A percentile compares a stretch with the other conserved stretches of the same genome.
These are phyloP conservation scores for Scaptodrosophila latifasciaeformis DNA, from an alignment of 2,888 invertebrate genomes.

Conservation along the genomic window DNA sequence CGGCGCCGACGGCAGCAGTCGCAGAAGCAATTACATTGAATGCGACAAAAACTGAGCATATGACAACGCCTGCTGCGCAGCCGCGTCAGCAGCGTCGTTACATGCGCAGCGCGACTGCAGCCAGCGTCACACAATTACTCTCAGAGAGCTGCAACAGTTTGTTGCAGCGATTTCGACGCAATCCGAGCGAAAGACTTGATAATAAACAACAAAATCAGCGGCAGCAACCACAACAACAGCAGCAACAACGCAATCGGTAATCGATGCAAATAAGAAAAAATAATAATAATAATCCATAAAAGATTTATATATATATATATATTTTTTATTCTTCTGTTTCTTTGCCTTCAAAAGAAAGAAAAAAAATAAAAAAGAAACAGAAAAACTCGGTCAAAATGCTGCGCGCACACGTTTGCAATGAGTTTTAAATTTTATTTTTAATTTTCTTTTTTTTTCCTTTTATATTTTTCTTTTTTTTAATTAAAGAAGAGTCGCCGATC, in stretches of 20 bases:
- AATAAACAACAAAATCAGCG: constrained; percentile 57
- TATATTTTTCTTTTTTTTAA: constrained; percentile 16
- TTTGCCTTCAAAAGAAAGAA: constrained; percentile 9
- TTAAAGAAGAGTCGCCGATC: constrained; percentile 20
- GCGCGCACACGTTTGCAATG: constrained; percentile 38
- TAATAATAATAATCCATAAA: constrained; percentile 50
- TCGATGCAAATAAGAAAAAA: constrained; percentile 49
- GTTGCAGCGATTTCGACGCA: constrained; percentile 86
- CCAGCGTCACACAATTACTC: constrained; percentile 89
- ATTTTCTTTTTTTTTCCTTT: constrained; percentile 13
- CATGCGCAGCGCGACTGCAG: constrained; percentile 84
- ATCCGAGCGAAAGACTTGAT: constrained; percentile 83
- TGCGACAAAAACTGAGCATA: too few species aligned
- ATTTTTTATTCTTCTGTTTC: constrained; percentile 47
- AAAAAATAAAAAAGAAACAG: constrained; percentile 4
- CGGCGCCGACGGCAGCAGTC: constrained; percentile 25
- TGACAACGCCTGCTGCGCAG: constrained; percentile 30
- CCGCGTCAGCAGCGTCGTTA: constrained; percentile 82
- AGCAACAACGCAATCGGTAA: constrained; percentile 65
- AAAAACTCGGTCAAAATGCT: constrained; percentile 62
- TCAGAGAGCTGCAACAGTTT: constrained; percentile 91
- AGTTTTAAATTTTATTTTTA: constrained; percentile 18
- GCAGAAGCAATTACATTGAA: constrained; percentile 29
- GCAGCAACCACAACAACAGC: constrained; percentile 38
- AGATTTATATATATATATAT: constrained; percentile 41